Evolutionary conservation across 2,797 vertebrate species (phyloP).

Genomic region (Champsocephalus esox): DNA sequence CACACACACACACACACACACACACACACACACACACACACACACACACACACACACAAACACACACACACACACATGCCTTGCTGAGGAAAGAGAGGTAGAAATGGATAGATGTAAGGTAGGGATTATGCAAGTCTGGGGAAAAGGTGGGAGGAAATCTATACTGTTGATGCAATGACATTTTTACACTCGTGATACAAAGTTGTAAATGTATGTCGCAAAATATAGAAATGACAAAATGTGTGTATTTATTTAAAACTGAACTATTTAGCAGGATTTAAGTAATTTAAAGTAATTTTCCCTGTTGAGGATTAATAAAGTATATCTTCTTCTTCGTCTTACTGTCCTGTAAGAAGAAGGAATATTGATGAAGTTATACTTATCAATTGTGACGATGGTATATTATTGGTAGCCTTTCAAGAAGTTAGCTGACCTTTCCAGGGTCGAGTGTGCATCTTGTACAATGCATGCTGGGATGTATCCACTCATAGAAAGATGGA

Average conservation of each 20-base stretch:
- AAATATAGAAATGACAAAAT: background rate
- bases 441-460: too few relatives aligned
- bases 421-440: too few relatives aligned
- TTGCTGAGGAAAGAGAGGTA: constrained; percentile 31
- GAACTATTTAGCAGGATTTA: too few relatives aligned
- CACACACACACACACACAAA: constrained; percentile 20
- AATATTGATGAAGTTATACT: too few relatives aligned
- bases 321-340: too few relatives aligned
- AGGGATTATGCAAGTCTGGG: constrained; percentile 39
- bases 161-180: constrained; percentile 15
- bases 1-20: constrained; percentile 21
- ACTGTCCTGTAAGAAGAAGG: too few relatives aligned
- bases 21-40: constrained; percentile 29
- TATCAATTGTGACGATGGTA: too few relatives aligned
- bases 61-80: constrained; percentile 21
- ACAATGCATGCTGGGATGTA: too few relatives aligned
- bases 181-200: constrained; percentile 1
- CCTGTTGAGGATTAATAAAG: too few relatives aligned
- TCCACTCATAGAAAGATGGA: too few relatives aligned
- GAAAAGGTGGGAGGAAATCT: constrained; percentile 19
- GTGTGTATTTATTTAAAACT: background rate
- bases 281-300: too few relatives aligned
- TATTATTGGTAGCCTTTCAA: too few relatives aligned
- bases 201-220: background rate
- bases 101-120: constrained; percentile 34